Conservation (phyloP, 1,140 invertebrate genomes). For the Dinothrombium tinctorium region DNA sequence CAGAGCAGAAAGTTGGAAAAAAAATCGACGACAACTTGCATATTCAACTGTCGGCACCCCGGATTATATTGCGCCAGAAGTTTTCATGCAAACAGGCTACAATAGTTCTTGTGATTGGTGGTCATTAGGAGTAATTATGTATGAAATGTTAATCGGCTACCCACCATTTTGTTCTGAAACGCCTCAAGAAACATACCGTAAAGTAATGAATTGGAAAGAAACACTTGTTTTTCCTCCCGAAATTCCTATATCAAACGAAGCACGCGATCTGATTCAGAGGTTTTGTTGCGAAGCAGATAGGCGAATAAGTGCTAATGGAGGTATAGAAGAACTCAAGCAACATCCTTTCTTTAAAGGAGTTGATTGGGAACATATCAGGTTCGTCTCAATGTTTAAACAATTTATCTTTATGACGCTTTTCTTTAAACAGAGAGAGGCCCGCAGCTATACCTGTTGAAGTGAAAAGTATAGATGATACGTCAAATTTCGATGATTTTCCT, state of each 20-base stretch:
- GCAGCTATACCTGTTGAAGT: slow-evolving; percentile 83
- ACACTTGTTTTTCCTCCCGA: slow-evolving; percentile 94
- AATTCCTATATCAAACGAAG: slow-evolving; percentile 80
- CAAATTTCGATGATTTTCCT: slow-evolving; percentile 99
- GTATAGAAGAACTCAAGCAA: slow-evolving; percentile 29
- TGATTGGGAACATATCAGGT: slow-evolving; percentile 55
- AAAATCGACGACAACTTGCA: slow-evolving; percentile 64
- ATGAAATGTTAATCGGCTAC: slow-evolving; percentile 99
- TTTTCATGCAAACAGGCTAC: slow-evolving; percentile 90
- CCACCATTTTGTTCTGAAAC: slow-evolving; percentile 98
- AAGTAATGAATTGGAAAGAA: slow-evolving; percentile 98
- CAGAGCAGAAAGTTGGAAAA: slow-evolving; percentile 92
- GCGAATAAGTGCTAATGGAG: slow-evolving; percentile 33
- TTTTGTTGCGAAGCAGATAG: slow-evolving; percentile 89
- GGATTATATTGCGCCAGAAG: slow-evolving; percentile 98
- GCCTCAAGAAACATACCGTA: slow-evolving; percentile 95
- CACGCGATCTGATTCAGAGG: slow-evolving; percentile 25
- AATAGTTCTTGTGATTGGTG: slow-evolving; percentile 75
- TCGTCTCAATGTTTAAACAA: neutral
- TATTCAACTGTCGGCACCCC: slow-evolving; percentile 91
- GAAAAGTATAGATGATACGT: slow-evolving; percentile 61
- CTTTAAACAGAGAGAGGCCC: slow-evolving; percentile 55
- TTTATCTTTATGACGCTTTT: neutral
- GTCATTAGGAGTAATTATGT: slow-evolving; percentile 99
- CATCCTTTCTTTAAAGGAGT: slow-evolving; percentile 31